These are phyloP conservation scores for Numenius arquata DNA, from an alignment of 2,113 vertebrate genomes.

Conservation along the genomic window DNA sequence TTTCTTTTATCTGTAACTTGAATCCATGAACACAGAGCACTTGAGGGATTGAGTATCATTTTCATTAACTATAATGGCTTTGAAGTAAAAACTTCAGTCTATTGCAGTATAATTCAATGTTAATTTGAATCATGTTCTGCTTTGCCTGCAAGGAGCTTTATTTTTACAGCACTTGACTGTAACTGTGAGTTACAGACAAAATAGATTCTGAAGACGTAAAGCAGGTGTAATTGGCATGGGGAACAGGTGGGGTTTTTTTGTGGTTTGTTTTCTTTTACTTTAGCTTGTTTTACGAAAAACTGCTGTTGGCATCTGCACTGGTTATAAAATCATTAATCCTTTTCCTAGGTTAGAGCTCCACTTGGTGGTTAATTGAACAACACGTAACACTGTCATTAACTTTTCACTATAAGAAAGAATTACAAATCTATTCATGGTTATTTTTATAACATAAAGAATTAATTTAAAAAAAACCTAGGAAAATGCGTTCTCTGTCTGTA, in stretches of 20 bases:
- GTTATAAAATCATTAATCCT: not conserved
- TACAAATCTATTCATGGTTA: not conserved
- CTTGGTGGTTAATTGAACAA: conserved; percentile 46
- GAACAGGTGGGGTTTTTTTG: not conserved
- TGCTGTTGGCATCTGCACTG: not conserved
- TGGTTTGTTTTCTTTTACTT: not conserved
- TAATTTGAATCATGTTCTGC: conserved; percentile 6
- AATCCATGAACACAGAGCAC: not conserved
- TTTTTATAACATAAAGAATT: not conserved
- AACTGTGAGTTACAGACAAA: not conserved
- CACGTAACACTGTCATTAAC: not conserved
- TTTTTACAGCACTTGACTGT: conserved; percentile 24
- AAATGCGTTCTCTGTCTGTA: not conserved
- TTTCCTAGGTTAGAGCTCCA: conserved; percentile 72
- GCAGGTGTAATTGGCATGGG: not conserved
- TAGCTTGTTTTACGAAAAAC: not conserved
- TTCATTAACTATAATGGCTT: conserved; percentile 60
- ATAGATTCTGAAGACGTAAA: not conserved
- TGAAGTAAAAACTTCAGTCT: conserved; percentile 56
- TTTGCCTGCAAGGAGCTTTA: not conserved
- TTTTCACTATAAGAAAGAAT: not conserved
- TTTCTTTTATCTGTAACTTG: conserved; percentile 49
- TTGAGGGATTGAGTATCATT: conserved; percentile 26
- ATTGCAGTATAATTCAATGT: not conserved
- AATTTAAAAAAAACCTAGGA: not conserved